phyloP scores from a whole-genome alignment of 2,888 invertebrate genomes.

The Nephrotoma appendiculata region DNA sequence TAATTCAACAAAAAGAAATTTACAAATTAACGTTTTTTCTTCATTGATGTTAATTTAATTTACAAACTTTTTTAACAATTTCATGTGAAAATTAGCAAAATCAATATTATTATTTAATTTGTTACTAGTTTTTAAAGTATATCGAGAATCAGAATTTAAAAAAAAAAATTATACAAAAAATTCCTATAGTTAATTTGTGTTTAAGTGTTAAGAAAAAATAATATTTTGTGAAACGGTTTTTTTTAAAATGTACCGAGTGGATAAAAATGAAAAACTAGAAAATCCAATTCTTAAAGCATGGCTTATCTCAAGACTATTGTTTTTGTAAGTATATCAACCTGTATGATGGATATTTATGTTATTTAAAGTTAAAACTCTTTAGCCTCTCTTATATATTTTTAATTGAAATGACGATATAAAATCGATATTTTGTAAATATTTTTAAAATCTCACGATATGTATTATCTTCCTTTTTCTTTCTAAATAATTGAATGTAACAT shows the following conservation, averaged over 20 bases:
- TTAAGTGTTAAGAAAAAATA: background rate
- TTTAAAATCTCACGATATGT: no score
- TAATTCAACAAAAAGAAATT: no score
- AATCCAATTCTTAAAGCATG: slow-evolving; percentile 53
- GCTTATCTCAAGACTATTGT: slow-evolving; percentile 45
- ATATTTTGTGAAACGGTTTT: background rate
- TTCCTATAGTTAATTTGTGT: background rate
- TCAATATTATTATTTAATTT: background rate
- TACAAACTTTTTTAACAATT: background rate
- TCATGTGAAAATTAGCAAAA: background rate
- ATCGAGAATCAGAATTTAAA: background rate
- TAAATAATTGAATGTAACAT: no score
- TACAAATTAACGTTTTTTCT: no score
- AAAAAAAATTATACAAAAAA: background rate
- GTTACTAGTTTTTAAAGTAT: background rate
- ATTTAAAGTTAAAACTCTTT: no score
- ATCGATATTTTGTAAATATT: no score
- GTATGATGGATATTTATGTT: no score
- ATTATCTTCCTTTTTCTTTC: no score
- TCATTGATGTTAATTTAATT: background rate
- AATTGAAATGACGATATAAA: no score
- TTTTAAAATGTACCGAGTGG: slow-evolving; percentile 30
- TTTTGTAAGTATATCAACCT: slow-evolving; percentile 40
- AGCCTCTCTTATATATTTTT: no score
- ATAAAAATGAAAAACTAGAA: slow-evolving; percentile 32